Evolutionary conservation across 2,797 vertebrate species (phyloP).

Genomic region (Pachyuromys duprasi): DNA sequence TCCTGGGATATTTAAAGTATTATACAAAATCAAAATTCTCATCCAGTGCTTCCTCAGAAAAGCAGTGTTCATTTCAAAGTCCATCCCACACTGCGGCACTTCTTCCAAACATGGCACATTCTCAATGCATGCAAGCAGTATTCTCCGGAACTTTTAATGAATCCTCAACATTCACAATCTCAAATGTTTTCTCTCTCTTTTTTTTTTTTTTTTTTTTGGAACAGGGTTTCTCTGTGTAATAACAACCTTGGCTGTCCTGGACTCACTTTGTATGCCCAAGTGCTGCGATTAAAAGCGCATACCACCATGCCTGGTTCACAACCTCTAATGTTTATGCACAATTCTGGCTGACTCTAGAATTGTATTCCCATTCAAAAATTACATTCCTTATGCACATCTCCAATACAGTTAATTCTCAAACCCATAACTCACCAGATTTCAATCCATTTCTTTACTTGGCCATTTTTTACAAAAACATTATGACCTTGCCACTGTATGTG

Average conservation of each 20-base stretch:
- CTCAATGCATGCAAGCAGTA: background rate
- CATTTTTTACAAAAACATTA: conserved; percentile 1
- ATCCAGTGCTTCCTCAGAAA: background rate
- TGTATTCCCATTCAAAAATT: conserved; percentile 13
- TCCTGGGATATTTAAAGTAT: background rate
- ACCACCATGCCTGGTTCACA: background rate
- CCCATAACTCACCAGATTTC: background rate
- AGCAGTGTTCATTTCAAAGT: background rate
- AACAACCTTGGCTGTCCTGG: no score
- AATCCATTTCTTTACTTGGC: background rate
- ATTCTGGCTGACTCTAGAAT: background rate
- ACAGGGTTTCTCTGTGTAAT: no score
- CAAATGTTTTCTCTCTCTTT: background rate
- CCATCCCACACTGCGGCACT: background rate
- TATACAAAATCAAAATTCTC: conserved; percentile 23
- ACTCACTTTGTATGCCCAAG: no score
- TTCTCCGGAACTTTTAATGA: background rate
- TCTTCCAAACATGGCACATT: background rate
- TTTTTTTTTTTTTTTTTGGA: background rate
- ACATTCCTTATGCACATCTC: background rate
- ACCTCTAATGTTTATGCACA: conserved; percentile 5
- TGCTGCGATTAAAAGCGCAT: no score
- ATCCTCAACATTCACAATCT: background rate
- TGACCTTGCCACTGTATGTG: background rate
- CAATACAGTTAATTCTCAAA: conserved; percentile 13